These are phyloP conservation scores for Metopolophium dirhodum DNA, from an alignment of 1,140 invertebrate genomes.

Conservation along the genomic window DNA sequence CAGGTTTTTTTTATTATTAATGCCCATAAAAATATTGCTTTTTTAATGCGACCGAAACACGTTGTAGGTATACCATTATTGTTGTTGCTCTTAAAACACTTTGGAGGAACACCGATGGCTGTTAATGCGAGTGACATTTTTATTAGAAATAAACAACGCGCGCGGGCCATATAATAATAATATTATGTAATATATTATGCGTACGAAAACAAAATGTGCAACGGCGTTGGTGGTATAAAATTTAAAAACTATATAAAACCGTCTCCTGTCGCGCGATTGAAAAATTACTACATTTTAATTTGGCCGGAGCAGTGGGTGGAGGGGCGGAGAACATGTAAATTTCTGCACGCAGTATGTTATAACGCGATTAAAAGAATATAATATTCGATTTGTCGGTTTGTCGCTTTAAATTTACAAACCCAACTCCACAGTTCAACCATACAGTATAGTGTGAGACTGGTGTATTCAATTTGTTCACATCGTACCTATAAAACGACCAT, in stretches of 20 bases:
- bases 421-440: background rate
- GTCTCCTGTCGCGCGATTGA: background rate
- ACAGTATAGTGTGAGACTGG: background rate
- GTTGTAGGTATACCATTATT: background rate
- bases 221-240: background rate
- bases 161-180: too few species aligned
- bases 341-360: background rate
- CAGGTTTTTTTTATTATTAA: conserved; percentile 18
- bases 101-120: background rate
- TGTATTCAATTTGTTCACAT: background rate
- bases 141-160: conserved; percentile 13
- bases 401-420: background rate
- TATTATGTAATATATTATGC: too few species aligned
- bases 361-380: background rate
- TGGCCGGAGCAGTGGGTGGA: background rate
- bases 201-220: too few species aligned
- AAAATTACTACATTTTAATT: conserved; percentile 14
- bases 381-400: background rate
- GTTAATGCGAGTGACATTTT: conserved; percentile 17
- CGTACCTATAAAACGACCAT: background rate
- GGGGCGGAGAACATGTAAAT: background rate
- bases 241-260: background rate
- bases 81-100: background rate
- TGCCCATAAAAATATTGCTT: background rate
- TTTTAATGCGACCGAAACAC: background rate